These are phyloP conservation scores for Cynaeus angustus DNA, from an alignment of 2,888 invertebrate genomes.

Conservation along the genomic window DNA sequence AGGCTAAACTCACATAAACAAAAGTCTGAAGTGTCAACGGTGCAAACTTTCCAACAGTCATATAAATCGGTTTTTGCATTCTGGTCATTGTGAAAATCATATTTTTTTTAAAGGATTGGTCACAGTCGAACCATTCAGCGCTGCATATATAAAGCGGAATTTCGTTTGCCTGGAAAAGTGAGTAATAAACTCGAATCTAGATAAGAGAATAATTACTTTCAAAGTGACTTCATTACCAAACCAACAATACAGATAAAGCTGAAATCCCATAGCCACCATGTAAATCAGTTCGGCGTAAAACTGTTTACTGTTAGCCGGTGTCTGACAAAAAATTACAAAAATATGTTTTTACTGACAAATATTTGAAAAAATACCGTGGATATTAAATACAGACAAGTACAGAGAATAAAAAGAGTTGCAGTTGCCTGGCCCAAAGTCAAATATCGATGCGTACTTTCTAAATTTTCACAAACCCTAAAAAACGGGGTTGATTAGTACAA, in stretches of 20 bases:
- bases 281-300: constrained; percentile 66
- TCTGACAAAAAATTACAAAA: constrained; percentile 52
- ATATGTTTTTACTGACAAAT: too few relatives aligned
- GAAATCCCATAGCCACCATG: constrained; percentile 65
- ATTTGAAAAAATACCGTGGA: constrained; percentile 64
- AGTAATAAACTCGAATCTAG: constrained; percentile 4
- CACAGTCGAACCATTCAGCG: constrained; percentile 63
- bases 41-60: constrained; percentile 67
- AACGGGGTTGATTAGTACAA: too few relatives aligned
- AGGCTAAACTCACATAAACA: constrained; percentile 60
- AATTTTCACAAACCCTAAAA: constrained; percentile 61
- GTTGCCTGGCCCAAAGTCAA: constrained; percentile 65
- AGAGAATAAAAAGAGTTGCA: constrained; percentile 66
- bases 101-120: constrained; percentile 59
- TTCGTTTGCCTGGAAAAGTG: constrained; percentile 58
- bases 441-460: constrained; percentile 63
- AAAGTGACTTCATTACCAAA: constrained; percentile 68
- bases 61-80: constrained; percentile 62
- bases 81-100: constrained; percentile 67
- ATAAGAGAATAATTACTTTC: constrained; percentile 55
- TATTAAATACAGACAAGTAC: constrained; percentile 66
- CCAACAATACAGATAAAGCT: constrained; percentile 63
- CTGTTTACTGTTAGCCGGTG: constrained; percentile 64
- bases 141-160: constrained; percentile 64
- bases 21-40: constrained; percentile 66